Evolutionary conservation across 2,888 invertebrate genomes (phyloP), one percentile per base, ranked within the genome.

Genomic region (Aethes cnicana): DNA sequence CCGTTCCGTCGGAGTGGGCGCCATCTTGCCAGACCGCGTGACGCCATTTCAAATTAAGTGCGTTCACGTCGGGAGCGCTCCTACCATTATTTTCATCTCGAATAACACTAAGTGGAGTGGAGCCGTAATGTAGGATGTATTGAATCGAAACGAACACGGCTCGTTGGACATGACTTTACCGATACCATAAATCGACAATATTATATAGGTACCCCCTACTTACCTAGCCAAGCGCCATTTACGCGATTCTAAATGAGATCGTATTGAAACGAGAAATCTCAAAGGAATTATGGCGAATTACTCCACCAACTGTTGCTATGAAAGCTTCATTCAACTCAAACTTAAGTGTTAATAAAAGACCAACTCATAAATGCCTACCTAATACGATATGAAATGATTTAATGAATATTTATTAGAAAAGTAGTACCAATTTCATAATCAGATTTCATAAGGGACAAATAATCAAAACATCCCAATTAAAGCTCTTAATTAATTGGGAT

Each of bases 21-120:
- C 87, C 84, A 85, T 85, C 77, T 85, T 84, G 76, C 74, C 73
- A 89, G 89, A 89, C 89, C 77, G 89, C 88, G 80, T 88, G 89
- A 84, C 89, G 89, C 89, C 87, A 84, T 84, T 81, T 74, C 77
- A 67, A 77, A 78, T 81, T 70, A 76, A 70, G 73, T 75, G 75
- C 75, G 80, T 75, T 78, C 72, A 61, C 69, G 64, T 66, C 64
- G 63, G 53, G 47, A 64, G 54, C 62, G 39, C 55, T 47, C 43
- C 39, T 26, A 47, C 47, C 55, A 54, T 55, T 56, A 59, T 56
- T 58, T 58, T 57, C 47, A 41, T 55, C 54, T 54, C 46, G 54
- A 54, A 42, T 39, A 42, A 41, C 53, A 57, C 54, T 48, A 56
- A 44, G 47, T 49, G 23, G 55, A 57, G 50, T 54, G 50, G 58